These are phyloP conservation scores for Eumacrocentrus americanus DNA, from an alignment of 2,888 invertebrate genomes.

Conservation along the genomic window DNA sequence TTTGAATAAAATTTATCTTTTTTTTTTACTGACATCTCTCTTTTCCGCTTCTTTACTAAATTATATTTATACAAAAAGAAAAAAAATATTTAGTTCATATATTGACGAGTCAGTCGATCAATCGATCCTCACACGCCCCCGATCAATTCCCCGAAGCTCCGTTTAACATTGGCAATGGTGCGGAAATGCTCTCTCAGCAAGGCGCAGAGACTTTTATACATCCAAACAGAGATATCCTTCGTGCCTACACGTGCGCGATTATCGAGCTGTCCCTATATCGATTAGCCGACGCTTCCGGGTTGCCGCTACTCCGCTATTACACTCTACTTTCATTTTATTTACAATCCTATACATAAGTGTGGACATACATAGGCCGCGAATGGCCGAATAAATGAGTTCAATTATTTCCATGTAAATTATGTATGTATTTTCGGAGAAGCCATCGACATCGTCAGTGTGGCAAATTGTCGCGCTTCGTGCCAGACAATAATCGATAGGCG, in stretches of 20 bases:
- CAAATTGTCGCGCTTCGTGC: not conserved
- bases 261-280: constrained; percentile 20
- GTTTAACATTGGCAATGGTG: not conserved
- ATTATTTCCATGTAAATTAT: not conserved
- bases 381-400: not conserved
- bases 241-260: constrained; percentile 7
- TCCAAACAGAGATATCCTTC: constrained; percentile 1
- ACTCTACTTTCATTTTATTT: not conserved
- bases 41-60: not conserved
- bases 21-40: not conserved
- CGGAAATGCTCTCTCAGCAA: not conserved
- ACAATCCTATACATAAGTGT: constrained; percentile 33
- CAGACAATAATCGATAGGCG: constrained; percentile 2
- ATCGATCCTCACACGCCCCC: too few relatives aligned
- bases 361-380: not conserved
- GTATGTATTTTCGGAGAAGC: not conserved
- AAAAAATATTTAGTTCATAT: not conserved
- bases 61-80: not conserved
- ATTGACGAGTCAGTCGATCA: not conserved
- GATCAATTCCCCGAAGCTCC: too few relatives aligned
- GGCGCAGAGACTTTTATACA: not conserved
- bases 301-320: constrained; percentile 24
- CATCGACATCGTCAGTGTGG: not conserved
- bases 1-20: not conserved
- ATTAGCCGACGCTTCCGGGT: constrained; percentile 20